Conservation (phyloP, 2,888 invertebrate genomes). For the Scotopteryx bipunctaria region DNA sequence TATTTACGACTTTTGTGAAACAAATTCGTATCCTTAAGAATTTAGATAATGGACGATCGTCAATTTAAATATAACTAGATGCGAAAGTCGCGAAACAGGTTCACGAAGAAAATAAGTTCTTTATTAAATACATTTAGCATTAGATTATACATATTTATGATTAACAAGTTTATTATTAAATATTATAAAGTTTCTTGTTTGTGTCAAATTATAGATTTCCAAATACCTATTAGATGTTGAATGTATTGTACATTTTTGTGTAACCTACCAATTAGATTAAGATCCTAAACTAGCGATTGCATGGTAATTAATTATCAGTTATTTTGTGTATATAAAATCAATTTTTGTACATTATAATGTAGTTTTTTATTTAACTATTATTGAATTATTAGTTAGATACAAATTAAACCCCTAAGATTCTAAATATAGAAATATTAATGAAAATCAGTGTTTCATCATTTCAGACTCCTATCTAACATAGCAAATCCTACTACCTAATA, state of each 20-base stretch:
- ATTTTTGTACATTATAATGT: slow-evolving; percentile 77
- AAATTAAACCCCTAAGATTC: slow-evolving; percentile 78
- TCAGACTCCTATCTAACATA: background rate
- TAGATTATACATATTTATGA: slow-evolving; percentile 47
- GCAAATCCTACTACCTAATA: background rate
- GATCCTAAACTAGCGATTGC: slow-evolving; percentile 56
- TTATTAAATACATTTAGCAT: slow-evolving; percentile 46
- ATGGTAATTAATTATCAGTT: slow-evolving; percentile 60
- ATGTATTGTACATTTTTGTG: slow-evolving; percentile 68
- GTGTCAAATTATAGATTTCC: slow-evolving; percentile 57
- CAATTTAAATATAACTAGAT: slow-evolving; percentile 60
- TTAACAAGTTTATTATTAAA: slow-evolving; percentile 45
- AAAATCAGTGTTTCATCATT: slow-evolving; percentile 42
- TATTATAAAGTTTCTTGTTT: slow-evolving; percentile 52
- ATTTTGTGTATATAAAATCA: slow-evolving; percentile 73
- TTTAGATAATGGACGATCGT: slow-evolving; percentile 47
- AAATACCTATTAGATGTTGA: slow-evolving; percentile 49
- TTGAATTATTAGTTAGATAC: slow-evolving; percentile 67
- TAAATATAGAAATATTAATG: slow-evolving; percentile 75
- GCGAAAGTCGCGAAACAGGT: slow-evolving; percentile 49
- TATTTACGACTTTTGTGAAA: slow-evolving; percentile 41
- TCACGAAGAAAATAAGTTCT: slow-evolving; percentile 47
- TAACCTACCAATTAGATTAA: slow-evolving; percentile 71
- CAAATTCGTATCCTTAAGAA: slow-evolving; percentile 40
- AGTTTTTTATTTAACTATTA: slow-evolving; percentile 78